These are phyloP conservation scores for Lutraria rhynchaena DNA, from an alignment of 1,140 invertebrate genomes.

Conservation along the genomic window DNA sequence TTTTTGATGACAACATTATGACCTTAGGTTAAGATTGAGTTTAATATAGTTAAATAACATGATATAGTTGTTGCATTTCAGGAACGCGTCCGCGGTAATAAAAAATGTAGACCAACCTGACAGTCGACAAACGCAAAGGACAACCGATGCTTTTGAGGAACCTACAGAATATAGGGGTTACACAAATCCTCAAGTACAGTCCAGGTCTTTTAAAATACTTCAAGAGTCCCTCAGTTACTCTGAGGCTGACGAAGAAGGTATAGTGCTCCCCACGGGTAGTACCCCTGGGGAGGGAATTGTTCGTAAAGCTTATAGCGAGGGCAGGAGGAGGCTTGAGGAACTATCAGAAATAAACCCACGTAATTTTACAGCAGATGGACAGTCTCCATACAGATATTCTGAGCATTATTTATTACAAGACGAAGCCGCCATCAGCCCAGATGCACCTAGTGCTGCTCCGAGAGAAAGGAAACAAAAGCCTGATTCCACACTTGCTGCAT, in stretches of 20 bases:
- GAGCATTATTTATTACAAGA: constrained; percentile 22
- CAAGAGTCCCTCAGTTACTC: constrained; percentile 70
- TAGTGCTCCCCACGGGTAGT: constrained; percentile 40
- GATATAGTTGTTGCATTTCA: constrained; percentile 36
- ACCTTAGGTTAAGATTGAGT: no score
- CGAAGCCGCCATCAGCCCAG: neutral
- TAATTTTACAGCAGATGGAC: constrained; percentile 50
- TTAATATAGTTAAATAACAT: no score
- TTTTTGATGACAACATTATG: no score
- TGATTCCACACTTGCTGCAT: neutral
- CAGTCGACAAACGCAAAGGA: neutral
- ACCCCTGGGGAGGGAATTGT: constrained; percentile 53
- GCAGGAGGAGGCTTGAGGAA: constrained; percentile 52
- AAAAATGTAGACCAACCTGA: constrained; percentile 33
- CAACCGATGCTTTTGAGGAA: constrained; percentile 61
- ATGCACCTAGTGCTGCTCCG: neutral
- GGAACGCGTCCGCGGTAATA: constrained; percentile 23
- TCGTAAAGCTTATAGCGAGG: constrained; percentile 51
- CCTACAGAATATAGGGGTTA: constrained; percentile 71
- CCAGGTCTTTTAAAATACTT: constrained; percentile 75
- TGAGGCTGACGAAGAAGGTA: constrained; percentile 64
- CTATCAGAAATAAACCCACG: constrained; percentile 52
- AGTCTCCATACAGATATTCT: constrained; percentile 47
- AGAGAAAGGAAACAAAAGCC: neutral
- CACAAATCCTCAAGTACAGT: constrained; percentile 78